A percentile compares a stretch with the other conserved stretches of the same genome.
Conservation (phyloP, 2,888 invertebrate genomes). For the Clanis bilineata region DNA sequence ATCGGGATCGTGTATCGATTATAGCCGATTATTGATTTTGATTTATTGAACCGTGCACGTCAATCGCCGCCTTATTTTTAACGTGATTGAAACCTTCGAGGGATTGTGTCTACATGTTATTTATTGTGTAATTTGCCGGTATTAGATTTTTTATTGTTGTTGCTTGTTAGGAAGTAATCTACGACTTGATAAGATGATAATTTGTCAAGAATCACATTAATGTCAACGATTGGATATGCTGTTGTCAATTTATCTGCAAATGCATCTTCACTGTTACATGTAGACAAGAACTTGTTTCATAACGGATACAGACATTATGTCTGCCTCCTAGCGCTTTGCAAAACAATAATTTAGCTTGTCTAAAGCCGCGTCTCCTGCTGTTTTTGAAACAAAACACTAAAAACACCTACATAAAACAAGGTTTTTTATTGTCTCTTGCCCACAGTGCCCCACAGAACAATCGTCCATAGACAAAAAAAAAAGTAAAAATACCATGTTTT, state of each 20-base stretch:
- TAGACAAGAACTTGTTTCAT: neutral
- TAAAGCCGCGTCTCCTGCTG: too few relatives aligned
- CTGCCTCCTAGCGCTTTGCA: neutral
- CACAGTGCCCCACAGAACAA: too few relatives aligned
- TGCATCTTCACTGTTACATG: conserved; percentile 3
- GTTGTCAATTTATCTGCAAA: neutral
- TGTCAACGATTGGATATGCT: neutral
- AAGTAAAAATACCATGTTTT: too few relatives aligned
- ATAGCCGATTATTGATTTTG: conserved; percentile 64
- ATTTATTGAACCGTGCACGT: conserved; percentile 25
- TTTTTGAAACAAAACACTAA: too few relatives aligned
- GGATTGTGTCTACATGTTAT: neutral
- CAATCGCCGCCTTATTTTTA: conserved; percentile 21
- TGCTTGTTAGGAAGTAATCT: neutral
- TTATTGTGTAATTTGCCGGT: neutral
- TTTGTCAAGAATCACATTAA: neutral
- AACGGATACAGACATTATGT: conserved; percentile 8
- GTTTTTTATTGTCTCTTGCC: too few relatives aligned
- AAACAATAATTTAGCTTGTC: neutral
- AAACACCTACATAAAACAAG: too few relatives aligned
- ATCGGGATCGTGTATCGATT: conserved; percentile 56
- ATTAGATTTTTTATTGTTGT: neutral
- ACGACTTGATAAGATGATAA: too few relatives aligned
- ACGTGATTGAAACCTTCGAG: conserved; percentile 17
- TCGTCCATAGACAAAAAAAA: too few relatives aligned